These are phyloP conservation scores for Galbula dea DNA, from an alignment of 2,113 vertebrate genomes.

Conservation along the genomic window DNA sequence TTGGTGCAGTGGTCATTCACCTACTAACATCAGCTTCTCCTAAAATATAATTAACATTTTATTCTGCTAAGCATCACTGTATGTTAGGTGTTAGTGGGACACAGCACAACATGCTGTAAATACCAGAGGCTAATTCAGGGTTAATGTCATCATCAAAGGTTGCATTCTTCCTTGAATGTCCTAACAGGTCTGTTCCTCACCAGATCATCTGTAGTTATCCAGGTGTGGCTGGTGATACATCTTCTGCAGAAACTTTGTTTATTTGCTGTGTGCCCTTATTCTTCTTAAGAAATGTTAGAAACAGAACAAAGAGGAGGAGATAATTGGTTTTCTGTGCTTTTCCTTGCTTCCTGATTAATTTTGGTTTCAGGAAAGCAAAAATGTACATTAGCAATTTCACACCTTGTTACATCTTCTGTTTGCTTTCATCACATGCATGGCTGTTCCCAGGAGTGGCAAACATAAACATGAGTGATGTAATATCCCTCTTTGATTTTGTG, in stretches of 20 bases:
- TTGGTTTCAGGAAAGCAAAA: slow-evolving; percentile 2
- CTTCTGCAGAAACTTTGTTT: background rate
- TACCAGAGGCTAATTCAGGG: background rate
- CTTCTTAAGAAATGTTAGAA: background rate
- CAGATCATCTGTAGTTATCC: slow-evolving; percentile 17
- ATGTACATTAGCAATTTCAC: slow-evolving; percentile 32
- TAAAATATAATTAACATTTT: slow-evolving; percentile 35
- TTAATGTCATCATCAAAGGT: slow-evolving; percentile 44
- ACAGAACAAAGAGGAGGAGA: background rate
- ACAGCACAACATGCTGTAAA: background rate
- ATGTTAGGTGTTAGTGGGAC: background rate
- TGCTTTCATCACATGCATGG: slow-evolving; percentile 17
- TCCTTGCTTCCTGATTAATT: slow-evolving; percentile 47
- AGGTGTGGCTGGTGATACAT: background rate
- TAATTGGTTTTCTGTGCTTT: background rate
- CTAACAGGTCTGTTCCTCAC: background rate
- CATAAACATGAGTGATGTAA: background rate
- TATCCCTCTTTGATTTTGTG: background rate
- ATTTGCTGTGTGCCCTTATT: background rate
- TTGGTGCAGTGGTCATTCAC: background rate
- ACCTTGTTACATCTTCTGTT: slow-evolving; percentile 42
- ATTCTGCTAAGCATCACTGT: background rate
- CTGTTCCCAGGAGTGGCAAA: background rate
- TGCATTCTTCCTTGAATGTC: background rate
- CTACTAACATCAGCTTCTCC: background rate